Evolutionary conservation across 1,140 invertebrate species (phyloP), one percentile per base, ranked within the genome.

Genomic region (Habropoda laboriosa): DNA sequence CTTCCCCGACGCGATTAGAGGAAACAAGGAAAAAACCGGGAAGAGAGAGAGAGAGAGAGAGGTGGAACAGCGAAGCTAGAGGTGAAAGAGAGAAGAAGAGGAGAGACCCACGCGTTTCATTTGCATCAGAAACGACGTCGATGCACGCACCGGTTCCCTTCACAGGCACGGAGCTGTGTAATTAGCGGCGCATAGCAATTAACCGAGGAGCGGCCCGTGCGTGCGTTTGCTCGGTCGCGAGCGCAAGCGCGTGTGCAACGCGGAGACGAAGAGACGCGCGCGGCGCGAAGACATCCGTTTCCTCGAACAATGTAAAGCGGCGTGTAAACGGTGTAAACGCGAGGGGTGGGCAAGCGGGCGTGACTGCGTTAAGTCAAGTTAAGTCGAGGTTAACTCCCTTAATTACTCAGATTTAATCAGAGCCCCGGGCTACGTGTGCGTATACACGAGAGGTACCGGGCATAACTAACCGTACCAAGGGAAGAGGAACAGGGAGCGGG

Each of bases 331-430:
- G 88, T 89, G 88, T 89, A 90, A 91, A 91, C 82, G 85, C 88
- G 90, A 90, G 90, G 91, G 91, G 92, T 92, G 92, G 89, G 87
- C 89, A 93, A 93, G 92, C 92, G 91, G 92, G 92, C 91, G 92
- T 93, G 92, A 93, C 92, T 92, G 91, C 89, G 91, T 92, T 93
- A 92, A 92, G 92, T 92, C 90, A 90, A 93, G 90, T 91, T 92
- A 91, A 92, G 90, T 90, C 90, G 89, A 92, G 91, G 92, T 92
- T 92, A 92, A 92, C 91, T 93, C 90, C 92, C 90, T 93, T 93
- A 92, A 93, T 93, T 92, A 93, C 90, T 91, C 89, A 91, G 90
- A 91, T 91, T 91, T 91, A 91, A 91, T 91, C 90, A 90, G 89
- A 85, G 87, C 86, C 83, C 80, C 83, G 83, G 82, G 89, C n/a